Base-by-base conservation (phyloP, 2,797 vertebrate genomes). In the Ptychobarbus kaznakovi region DNA sequence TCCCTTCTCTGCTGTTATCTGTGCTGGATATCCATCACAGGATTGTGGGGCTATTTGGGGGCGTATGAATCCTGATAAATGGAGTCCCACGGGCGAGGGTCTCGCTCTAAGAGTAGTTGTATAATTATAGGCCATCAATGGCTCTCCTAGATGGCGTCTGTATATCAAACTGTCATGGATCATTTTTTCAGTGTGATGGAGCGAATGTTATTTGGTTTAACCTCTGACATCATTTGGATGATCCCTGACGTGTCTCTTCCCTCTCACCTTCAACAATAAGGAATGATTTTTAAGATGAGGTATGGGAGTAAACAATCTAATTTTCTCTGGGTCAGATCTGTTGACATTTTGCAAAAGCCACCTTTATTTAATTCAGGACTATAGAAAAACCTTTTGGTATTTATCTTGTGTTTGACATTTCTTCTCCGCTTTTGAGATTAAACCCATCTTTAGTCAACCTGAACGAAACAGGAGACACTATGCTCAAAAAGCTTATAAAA, bases 101-200 rank as follows among this genome's bases (percentile, higher is more conserved):
- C 35, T 85, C 74, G 58, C 69, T 63, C 42, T 85, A 85, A 80
- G 53, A 80, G 56, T 49, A 80, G 74, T 80, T 82, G 84, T 86
- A 66, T 82, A 86, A 87, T 86, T 70, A 87, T 85, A 82, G 82
- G 68, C 80, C 79, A 82, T 74, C 84, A 86, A 79, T 76, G 83
- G 40, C 74, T 76, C 73, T 84, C 49, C 56, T 66, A 63, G 69
- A 85, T 80, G 81, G 28, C 58, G 42, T 68, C 73, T 75, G 81
- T 88, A 86, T 83, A 88, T 86, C 80, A 86, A 75, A 88, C 76
- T 86, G 87, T 85, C 84, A 86, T 61, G 32, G 63, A 73, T 85
- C 22, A 22, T 58, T 63, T 76, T 87, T 81, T 44, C 56, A 56
- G 18, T 85, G 46, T 46, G 83, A 85, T 81, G 77, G 75, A 61